Base-by-base conservation (phyloP, 2,113 vertebrate species). In the Diadophis punctatus region DNA sequence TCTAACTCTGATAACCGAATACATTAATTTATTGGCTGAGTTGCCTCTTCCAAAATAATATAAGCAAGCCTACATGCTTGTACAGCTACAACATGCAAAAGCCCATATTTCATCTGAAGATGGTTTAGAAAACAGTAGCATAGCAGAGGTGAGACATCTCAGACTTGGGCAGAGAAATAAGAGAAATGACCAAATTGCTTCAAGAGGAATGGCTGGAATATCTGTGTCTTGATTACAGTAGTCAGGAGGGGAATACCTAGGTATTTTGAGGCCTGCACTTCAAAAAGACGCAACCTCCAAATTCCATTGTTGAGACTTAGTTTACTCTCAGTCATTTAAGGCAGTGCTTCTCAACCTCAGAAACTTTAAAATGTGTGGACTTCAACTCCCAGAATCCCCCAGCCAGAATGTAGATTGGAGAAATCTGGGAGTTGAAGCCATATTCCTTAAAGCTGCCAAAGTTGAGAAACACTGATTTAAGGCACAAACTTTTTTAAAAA, bases 401-500 rank as follows among this genome's bases (percentile, higher is more conserved):
- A 80, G 34, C 74, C 16, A 80, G 74, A 20, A 80, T 22, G 34
- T 43, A 4, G 74, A 22, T 43, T 23, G 34, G 18, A 43, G 34
- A 80, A 80, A 22, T 80, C 34, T 8, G 3, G 18, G 34, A 80
- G 74, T 43, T 80, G 34, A 80, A 80, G 74, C 8, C 74, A 43
- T 22, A 43, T 43, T 43, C 8, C 74, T 80, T 80, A 80, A 80
- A 80, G 34, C 74, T 39, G 74, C 34, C 34, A 43, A 80, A 43
- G 34, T 80, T 80, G 74, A 80, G 34, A 80, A 80, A 80, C 74
- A 80, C 74, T 43, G 74, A 80, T 80, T 80, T 80, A 80, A 98
- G 98, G 98, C 98, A 98, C 97, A 96, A 93, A 97, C 97, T 94
- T 95, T 97, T 96, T 95, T 95, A 14, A 63, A 68, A 63, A 12